Conservation (phyloP, 2,113 vertebrate genomes). For the Tragulus kanchil region DNA sequence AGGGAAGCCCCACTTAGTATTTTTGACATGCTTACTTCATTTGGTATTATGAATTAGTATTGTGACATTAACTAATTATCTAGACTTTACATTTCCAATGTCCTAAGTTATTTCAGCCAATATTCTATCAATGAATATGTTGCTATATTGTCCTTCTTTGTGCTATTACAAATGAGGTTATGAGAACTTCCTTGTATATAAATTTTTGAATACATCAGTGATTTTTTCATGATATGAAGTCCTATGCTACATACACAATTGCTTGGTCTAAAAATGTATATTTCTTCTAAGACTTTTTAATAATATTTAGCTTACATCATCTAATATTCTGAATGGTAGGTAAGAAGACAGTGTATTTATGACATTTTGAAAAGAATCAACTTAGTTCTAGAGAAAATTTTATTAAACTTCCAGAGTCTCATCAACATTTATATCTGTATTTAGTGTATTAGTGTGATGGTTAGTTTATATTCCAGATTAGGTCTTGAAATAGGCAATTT, state of each 20-base stretch:
- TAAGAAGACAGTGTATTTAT: not conserved
- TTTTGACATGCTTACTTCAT: not conserved
- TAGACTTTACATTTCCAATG: not conserved
- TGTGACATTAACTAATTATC: not conserved
- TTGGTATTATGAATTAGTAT: not conserved
- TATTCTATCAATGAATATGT: not conserved
- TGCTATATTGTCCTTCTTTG: not conserved
- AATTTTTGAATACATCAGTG: not conserved
- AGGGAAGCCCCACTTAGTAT: too few relatives aligned
- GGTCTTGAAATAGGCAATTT: not conserved
- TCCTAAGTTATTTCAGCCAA: not conserved
- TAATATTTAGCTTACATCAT: not conserved
- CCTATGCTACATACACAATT: not conserved
- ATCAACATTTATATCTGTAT: not conserved
- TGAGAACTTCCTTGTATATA: not conserved
- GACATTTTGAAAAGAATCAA: not conserved
- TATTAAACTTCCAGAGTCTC: not conserved
- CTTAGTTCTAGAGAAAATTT: not conserved
- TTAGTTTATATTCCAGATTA: not conserved
- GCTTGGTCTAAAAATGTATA: not conserved
- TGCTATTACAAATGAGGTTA: not conserved
- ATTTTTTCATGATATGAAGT: slow-evolving; percentile 11
- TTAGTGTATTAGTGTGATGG: not conserved
- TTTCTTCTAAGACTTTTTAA: slow-evolving; percentile 5
- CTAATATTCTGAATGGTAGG: not conserved